phyloP scores from a whole-genome alignment of 2,888 invertebrate genomes.

The Meiosimyza decipiens region DNA sequence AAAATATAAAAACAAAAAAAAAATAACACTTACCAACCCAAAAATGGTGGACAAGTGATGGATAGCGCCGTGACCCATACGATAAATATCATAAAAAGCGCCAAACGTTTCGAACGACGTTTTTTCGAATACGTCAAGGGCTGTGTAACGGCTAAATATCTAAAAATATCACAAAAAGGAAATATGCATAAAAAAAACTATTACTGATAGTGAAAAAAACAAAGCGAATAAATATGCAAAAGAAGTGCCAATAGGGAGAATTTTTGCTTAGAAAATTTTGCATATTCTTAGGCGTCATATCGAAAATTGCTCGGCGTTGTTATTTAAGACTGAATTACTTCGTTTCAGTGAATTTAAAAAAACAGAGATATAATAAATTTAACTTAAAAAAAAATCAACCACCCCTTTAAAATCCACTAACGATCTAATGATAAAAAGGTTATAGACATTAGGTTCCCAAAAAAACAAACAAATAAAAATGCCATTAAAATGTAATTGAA shows the following conservation, averaged over 20 bases:
- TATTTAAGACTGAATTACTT: too few species aligned
- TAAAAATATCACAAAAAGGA: conserved; percentile 51
- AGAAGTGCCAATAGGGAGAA: neutral
- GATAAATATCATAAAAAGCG: conserved; percentile 87
- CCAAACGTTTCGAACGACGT: conserved; percentile 85
- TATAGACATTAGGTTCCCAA: conserved; percentile 11
- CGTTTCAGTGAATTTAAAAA: too few species aligned
- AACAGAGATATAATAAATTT: too few species aligned
- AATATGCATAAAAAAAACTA: conserved; percentile 10
- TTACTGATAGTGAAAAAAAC: too few species aligned
- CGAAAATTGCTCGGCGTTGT: neutral
- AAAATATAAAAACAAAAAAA: neutral
- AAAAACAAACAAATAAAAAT: conserved; percentile 43
- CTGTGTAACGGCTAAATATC: conserved; percentile 93
- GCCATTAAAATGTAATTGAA: conserved; percentile 60
- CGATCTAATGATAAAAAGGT: neutral
- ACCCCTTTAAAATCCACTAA: too few species aligned
- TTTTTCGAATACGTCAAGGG: conserved; percentile 92
- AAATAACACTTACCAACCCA: conserved; percentile 79
- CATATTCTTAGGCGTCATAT: neutral
- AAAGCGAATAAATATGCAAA: conserved; percentile 39
- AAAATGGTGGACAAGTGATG: conserved; percentile 93
- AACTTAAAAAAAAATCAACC: neutral
- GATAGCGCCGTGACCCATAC: conserved; percentile 92
- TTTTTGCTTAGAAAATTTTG: neutral